Conservation (phyloP, 2,797 vertebrate species). For the Taenioides sp. region DNA sequence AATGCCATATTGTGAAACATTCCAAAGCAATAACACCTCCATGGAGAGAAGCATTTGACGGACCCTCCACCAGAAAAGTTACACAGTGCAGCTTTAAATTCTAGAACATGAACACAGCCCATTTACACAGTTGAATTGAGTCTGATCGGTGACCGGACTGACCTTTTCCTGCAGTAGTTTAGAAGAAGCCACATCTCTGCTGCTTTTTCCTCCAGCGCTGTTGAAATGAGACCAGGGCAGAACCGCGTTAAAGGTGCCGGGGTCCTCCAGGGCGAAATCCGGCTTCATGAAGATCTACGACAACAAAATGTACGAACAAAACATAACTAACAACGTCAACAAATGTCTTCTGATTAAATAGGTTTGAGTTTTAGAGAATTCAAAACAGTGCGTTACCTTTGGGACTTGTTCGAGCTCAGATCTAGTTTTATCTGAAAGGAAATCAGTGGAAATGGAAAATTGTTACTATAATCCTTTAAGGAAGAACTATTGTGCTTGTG, state of each 20-base stretch:
- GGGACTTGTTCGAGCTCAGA: slow-evolving; percentile 97
- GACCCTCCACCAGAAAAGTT: too few species aligned
- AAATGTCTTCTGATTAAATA: neutral
- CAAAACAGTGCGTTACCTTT: slow-evolving; percentile 80
- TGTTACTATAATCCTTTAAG: neutral
- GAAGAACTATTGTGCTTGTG: too few species aligned
- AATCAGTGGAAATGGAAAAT: slow-evolving; percentile 6
- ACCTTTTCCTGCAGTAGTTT: slow-evolving; percentile 98
- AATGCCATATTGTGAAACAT: too few species aligned
- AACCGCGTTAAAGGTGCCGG: slow-evolving; percentile 90
- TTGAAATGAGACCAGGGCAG: slow-evolving; percentile 98
- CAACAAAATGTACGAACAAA: neutral
- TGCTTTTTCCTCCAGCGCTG: slow-evolving; percentile 87
- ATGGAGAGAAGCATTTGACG: too few species aligned
- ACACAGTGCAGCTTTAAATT: too few species aligned
- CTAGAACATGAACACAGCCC: neutral
- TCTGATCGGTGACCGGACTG: slow-evolving; percentile 1
- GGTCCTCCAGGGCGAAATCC: slow-evolving; percentile 96
- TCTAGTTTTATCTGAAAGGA: slow-evolving; percentile 89
- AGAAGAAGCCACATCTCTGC: slow-evolving; percentile 90
- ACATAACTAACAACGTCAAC: neutral
- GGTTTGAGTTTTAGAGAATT: neutral
- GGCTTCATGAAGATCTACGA: slow-evolving; percentile 94
- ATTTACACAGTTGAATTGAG: neutral
- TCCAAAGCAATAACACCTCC: too few species aligned